A percentile compares a stretch with the other conserved stretches of the same genome.
These are phyloP conservation scores for Mythimna vitellina DNA, from an alignment of 2,888 invertebrate genomes.

Conservation along the genomic window DNA sequence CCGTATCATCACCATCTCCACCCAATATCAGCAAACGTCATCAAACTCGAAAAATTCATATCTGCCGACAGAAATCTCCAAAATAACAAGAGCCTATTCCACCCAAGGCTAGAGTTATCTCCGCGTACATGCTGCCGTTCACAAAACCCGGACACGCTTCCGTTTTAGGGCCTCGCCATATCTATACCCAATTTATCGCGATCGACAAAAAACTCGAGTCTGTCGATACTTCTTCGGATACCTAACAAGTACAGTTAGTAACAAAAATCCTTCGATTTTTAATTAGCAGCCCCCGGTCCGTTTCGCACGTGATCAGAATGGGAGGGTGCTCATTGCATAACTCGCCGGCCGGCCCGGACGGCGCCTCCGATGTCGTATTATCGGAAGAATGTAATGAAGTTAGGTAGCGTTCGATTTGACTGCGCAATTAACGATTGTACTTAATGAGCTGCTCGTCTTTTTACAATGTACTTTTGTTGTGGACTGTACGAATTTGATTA, in stretches of 20 bases:
- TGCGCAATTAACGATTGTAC: conserved; percentile 84
- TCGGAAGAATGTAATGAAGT: conserved; percentile 82
- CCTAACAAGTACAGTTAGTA: conserved; percentile 80
- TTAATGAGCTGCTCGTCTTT: conserved; percentile 78
- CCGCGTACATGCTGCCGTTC: conserved; percentile 35
- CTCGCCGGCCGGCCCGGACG: conserved; percentile 69
- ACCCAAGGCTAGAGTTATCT: conserved; percentile 54
- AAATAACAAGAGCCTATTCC: conserved; percentile 60
- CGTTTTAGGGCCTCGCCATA: conserved; percentile 56
- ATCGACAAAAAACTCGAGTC: conserved; percentile 52
- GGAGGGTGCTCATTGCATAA: conserved; percentile 77
- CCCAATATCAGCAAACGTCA: conserved; percentile 40
- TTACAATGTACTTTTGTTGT: conserved; percentile 67
- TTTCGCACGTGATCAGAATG: conserved; percentile 85
- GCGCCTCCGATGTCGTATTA: conserved; percentile 75
- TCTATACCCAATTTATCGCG: conserved; percentile 59
- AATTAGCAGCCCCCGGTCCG: conserved; percentile 83
- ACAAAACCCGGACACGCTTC: conserved; percentile 64
- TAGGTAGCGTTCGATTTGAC: conserved; percentile 82
- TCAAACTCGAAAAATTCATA: conserved; percentile 54
- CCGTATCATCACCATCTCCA: conserved; percentile 28
- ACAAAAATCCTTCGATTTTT: conserved; percentile 90
- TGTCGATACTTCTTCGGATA: conserved; percentile 56
- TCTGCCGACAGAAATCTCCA: conserved; percentile 45
- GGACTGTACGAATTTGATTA: conserved; percentile 63